These are phyloP conservation scores for Mormyrus proboscirostris DNA, from an alignment of 2,797 vertebrate species.

Conservation along the genomic window DNA sequence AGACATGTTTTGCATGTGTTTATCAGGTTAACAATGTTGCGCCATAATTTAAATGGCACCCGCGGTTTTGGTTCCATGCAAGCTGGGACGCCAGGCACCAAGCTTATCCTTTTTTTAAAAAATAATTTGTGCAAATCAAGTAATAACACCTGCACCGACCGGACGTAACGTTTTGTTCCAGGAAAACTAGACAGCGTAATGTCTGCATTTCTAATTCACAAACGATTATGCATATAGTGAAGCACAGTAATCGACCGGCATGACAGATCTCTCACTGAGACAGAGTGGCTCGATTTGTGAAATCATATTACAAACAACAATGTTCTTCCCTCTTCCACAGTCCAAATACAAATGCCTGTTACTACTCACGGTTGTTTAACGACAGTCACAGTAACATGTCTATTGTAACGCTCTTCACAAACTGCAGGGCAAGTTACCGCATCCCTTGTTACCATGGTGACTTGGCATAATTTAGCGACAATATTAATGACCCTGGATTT, in stretches of 20 bases:
- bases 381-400: background rate
- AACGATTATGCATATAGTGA: background rate
- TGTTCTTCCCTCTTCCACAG: background rate
- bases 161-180: background rate
- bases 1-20: background rate
- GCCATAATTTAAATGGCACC: background rate
- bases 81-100: background rate
- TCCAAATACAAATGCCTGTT: background rate
- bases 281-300: background rate
- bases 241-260: background rate
- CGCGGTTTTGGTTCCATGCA: background rate
- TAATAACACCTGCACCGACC: background rate
- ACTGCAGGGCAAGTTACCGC: slow-evolving; percentile 37
- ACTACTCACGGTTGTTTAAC: background rate
- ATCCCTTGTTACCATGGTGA: slow-evolving; percentile 72
- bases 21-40: background rate
- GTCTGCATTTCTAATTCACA: background rate
- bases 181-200: background rate
- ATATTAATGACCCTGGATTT: background rate
- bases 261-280: background rate
- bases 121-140: background rate
- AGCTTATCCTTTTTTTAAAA: background rate
- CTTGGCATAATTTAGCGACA: slow-evolving; percentile 56
- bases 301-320: background rate
- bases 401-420: slow-evolving; percentile 9